Conservation (phyloP, 2,888 invertebrate species). For the Chelonus formosanus region DNA sequence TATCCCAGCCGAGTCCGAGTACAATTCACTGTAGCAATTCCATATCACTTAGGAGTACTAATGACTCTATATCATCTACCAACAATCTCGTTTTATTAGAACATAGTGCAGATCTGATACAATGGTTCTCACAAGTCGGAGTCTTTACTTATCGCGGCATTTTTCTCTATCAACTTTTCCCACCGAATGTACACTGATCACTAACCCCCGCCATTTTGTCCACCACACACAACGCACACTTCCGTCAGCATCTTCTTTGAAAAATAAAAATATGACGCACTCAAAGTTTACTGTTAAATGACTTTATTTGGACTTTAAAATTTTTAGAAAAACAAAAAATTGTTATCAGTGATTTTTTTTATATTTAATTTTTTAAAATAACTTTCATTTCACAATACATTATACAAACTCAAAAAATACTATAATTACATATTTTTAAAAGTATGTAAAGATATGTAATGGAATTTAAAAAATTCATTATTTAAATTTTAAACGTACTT, state of each 20-base stretch:
- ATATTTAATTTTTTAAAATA: too few relatives aligned
- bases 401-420: too few relatives aligned
- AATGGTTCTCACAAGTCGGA: constrained; percentile 47
- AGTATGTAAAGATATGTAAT: too few relatives aligned
- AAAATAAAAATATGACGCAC: neutral
- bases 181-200: constrained; percentile 50
- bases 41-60: neutral
- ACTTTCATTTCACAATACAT: too few relatives aligned
- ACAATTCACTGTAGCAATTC: constrained; percentile 15
- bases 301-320: neutral
- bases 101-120: constrained; percentile 30
- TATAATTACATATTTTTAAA: too few relatives aligned
- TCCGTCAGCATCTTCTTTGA: constrained; percentile 36
- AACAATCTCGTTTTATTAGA: neutral
- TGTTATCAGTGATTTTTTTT: too few relatives aligned
- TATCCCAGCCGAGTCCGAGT: constrained; percentile 16
- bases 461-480: too few relatives aligned
- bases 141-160: constrained; percentile 54
- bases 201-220: constrained; percentile 55
- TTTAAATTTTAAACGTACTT: too few relatives aligned
- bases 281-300: neutral
- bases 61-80: neutral
- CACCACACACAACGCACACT: constrained; percentile 41
- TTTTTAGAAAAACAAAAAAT: neutral
- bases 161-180: constrained; percentile 49